A percentile compares a stretch with the other conserved stretches of the same genome.
Conservation (phyloP, 2,797 vertebrate genomes). For the Synaphobranchus kaupii region DNA sequence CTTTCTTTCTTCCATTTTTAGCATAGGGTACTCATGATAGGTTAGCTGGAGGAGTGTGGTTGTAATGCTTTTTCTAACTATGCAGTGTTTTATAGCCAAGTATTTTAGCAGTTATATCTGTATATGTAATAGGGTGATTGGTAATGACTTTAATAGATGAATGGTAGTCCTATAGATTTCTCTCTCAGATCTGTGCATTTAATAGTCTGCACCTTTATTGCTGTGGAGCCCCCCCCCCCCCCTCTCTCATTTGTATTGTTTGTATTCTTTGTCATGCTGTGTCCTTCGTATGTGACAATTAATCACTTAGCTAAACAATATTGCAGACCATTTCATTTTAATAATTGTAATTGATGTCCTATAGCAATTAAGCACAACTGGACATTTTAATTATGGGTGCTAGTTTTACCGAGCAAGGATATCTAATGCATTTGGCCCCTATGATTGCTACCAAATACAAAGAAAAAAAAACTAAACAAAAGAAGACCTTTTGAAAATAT, state of each 20-base stretch:
- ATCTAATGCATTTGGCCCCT: conserved; percentile 41
- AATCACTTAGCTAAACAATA: conserved; percentile 74
- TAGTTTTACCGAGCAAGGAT: conserved; percentile 57
- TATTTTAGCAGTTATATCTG: conserved; percentile 67
- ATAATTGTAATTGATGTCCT: conserved; percentile 56
- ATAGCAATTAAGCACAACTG: conserved; percentile 73
- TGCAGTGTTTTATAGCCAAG: conserved; percentile 76
- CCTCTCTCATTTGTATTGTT: conserved; percentile 60
- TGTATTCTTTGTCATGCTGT: conserved; percentile 56
- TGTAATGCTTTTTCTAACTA: conserved; percentile 73
- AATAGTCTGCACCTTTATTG: conserved; percentile 65
- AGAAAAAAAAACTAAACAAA: background rate
- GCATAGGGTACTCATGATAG: conserved; percentile 60
- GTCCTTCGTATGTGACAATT: conserved; percentile 61
- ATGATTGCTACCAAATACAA: conserved; percentile 58
- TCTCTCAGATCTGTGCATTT: conserved; percentile 63
- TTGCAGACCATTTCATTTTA: conserved; percentile 65
- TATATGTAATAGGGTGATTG: conserved; percentile 49
- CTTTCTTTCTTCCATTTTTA: conserved; percentile 48
- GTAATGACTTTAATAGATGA: conserved; percentile 60
- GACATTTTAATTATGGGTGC: conserved; percentile 69
- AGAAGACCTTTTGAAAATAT: background rate
- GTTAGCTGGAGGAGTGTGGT: conserved; percentile 57
- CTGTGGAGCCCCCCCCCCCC: conserved; percentile 53
- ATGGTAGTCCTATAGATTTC: conserved; percentile 56